Evolutionary conservation across 2,797 vertebrate genomes (phyloP), one percentile per base, ranked within the genome.

Genomic region (Eidolon dupreanum): DNA sequence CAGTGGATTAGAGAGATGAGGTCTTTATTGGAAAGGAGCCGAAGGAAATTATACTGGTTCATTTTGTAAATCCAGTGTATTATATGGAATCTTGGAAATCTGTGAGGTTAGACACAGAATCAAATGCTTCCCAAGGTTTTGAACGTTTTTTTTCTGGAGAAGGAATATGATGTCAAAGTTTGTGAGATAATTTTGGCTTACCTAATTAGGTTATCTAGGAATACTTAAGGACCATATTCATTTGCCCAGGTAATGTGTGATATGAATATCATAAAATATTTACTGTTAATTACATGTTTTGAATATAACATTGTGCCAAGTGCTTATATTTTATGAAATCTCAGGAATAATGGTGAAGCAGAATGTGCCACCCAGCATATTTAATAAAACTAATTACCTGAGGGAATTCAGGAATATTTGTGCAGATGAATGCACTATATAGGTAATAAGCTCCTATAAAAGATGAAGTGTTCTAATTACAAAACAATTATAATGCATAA

Each of bases 251-350:
- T 92, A 75, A 90, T 77, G 82, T 96, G 93, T 88, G 93, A 92
- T 55, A 77, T 71, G 53, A 96, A 68, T 79, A 95, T 94, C 43
- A 79, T 70, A 90, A 24, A 81, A 46, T 94, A 82, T 93, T 96
- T 96, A 70, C 77, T 82, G 90, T 95, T 96, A 97, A 98, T 96
- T 98, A 96, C 46, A 88, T 96, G 90, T 92, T 95, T 65, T 86
- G 85, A 94, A 82, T n/a, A 46, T 75, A 96, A 79, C 66, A 90
- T 31, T 91, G 51, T 83, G n/a, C 63, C 83, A 74, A 94, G 36
- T 70, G 53, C 92, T 93, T 95, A 53, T 88, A 59, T 93, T 96
- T 94, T 95, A 96, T 94, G 65, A 96, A 96, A 96, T 88, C 85
- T 86, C 90, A 79, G 74, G 85, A 88, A 74, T 86, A 91, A 94